Evolutionary conservation across 1,140 invertebrate genomes (phyloP), one percentile per base, ranked within the genome.

Genomic region (Penaeus indicus): DNA sequence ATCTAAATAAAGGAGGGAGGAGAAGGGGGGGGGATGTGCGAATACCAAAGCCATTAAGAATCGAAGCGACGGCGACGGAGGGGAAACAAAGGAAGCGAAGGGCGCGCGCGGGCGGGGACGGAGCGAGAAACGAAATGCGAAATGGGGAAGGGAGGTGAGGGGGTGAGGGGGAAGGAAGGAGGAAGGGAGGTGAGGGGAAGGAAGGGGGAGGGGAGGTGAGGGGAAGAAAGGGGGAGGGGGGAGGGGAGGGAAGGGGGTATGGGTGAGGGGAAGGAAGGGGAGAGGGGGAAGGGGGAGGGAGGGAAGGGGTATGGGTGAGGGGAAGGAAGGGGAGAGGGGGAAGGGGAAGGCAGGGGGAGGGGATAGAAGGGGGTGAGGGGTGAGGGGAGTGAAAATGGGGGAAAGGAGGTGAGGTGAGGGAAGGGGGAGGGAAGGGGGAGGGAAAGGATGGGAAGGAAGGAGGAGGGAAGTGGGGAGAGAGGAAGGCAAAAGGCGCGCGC

Each of bases 41-140:
- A 54, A 54, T 54, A 11, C 54, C 54, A 54, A 13, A 79, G 47
- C 89, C 90, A 54, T 83, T 25, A 72, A 32, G n/a, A 18, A 22
- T 19, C 21, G n/a, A 13, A 72, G 54, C 47, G 8, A 3, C 13
- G 13, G 5, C 38, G n/a, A 25, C 4, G 67, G 0, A 25, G 11
- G n/a, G 11, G 2, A 32, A 19, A 72, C n/a, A 72, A 32, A 72
- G 32, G n/a, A 25, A 27, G 8, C 16, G 67, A 8, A n/a, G 67
- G 27, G 27, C 22, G 27, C 7, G 67, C 32, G 32, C 32, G 32
- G 32, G 32, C 32, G 67, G 22, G 67, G 67, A 69, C 67, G 8
- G 18, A 69, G 22, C 8, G 67, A 69, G 7, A 27, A 69, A 69
- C 27, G 27, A 8, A 18, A 69, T n/a, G 67, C 0, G 27, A 27